Percentiles rank a stretch among this genome's conserved stretches.
These are phyloP conservation scores for Scaptomyza caliginosa DNA, from an alignment of 2,888 invertebrate species.

Conservation along the genomic window DNA sequence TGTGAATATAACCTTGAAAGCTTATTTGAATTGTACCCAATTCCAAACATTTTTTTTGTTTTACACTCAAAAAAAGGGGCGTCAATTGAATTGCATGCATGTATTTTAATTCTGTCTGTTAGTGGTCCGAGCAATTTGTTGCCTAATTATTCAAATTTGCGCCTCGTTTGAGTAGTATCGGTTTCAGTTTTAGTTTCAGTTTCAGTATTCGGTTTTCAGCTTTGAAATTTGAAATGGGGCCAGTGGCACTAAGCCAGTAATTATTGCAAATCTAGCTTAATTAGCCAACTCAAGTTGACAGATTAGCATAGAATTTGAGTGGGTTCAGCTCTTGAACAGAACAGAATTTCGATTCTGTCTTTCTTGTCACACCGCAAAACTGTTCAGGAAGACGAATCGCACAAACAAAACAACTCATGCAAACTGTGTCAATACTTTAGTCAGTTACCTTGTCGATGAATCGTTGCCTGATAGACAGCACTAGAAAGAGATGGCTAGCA, in stretches of 20 bases:
- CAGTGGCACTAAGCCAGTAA: constrained; percentile 62
- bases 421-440: constrained; percentile 71
- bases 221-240: constrained; percentile 54
- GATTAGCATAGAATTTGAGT: constrained; percentile 69
- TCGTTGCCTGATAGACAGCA: background rate
- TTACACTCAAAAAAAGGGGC: constrained; percentile 52
- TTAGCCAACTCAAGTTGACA: constrained; percentile 60
- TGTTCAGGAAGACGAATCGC: constrained; percentile 54
- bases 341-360: constrained; percentile 11
- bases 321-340: constrained; percentile 21
- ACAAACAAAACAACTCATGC: constrained; percentile 41
- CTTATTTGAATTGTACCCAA: constrained; percentile 33
- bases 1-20: constrained; percentile 66
- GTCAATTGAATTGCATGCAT: constrained; percentile 57
- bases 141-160: constrained; percentile 41
- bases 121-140: constrained; percentile 20
- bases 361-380: constrained; percentile 17
- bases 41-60: constrained; percentile 16
- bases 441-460: constrained; percentile 53
- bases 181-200: constrained; percentile 14
- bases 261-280: constrained; percentile 69
- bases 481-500: background rate
- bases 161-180: constrained; percentile 14
- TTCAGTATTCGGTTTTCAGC: constrained; percentile 6
- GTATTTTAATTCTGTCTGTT: constrained; percentile 2